A percentile compares a stretch with the other conserved stretches of the same genome.
phyloP scores from a whole-genome alignment of 2,888 invertebrate genomes.

The Ditula angustiorana region DNA sequence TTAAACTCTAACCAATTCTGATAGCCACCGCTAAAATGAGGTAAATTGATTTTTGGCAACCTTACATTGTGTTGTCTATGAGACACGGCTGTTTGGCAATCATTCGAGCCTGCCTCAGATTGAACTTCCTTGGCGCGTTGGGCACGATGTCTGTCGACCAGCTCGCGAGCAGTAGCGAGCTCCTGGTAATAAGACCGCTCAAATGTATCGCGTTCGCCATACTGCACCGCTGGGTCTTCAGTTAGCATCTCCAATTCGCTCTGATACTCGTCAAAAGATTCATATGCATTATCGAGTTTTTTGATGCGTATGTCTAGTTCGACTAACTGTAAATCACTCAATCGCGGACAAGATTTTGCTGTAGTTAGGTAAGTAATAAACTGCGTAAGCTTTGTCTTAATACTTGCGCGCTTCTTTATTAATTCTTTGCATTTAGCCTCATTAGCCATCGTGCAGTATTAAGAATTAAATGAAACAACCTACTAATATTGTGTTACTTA shows the following conservation, averaged over 20 bases:
- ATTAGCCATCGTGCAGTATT: not conserved
- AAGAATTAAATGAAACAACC: not conserved
- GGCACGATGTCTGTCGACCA: not conserved
- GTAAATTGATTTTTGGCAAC: not conserved
- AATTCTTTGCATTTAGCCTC: not conserved
- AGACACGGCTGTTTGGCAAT: not conserved
- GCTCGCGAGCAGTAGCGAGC: not conserved
- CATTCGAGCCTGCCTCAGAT: not conserved
- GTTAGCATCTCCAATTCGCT: not conserved
- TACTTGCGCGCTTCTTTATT: not conserved
- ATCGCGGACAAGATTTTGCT: not conserved
- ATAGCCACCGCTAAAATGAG: constrained; percentile 2
- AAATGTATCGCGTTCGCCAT: not conserved
- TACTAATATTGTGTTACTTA: too few relatives aligned
- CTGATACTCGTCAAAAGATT: not conserved
- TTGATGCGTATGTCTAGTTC: constrained; percentile 1
- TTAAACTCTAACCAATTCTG: constrained; percentile 14
- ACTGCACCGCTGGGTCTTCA: not conserved
- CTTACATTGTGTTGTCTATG: constrained; percentile 1
- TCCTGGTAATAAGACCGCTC: not conserved
- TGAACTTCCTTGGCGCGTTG: not conserved
- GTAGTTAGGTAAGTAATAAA: not conserved
- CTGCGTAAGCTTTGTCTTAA: constrained; percentile 4
- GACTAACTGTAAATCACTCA: not conserved
- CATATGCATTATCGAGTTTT: not conserved